Evolutionary conservation across 2,888 invertebrate species (phyloP), one percentile per base, ranked within the genome.

Genomic region (Nomada goodeniana): DNA sequence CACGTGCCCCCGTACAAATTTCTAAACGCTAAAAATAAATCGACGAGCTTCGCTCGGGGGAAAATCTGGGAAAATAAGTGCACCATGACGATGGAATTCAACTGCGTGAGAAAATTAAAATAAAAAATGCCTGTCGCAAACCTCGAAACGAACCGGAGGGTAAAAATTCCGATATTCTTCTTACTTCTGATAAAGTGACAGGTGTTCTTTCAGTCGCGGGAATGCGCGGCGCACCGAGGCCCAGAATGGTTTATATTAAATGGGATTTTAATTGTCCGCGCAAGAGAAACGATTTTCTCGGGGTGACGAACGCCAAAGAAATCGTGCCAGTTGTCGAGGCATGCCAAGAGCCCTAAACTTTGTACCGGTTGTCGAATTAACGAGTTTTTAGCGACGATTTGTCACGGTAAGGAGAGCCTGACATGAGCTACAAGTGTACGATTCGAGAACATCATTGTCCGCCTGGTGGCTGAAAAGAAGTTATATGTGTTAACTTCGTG

Each of bases 291-390:
- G 60, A 57, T 61, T 53, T 57, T 36, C 11, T 53, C 20, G 29
- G 20, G 61, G 20, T 36, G 36, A 47, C 60, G 36, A 50, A 53
- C 65, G 87, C 81, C 83, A 83, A 71, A 69, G 76, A 74, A 81
- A 74, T 72, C 29, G 76, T 82, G 88, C 87, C 87, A 87, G 81
- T 64, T 83, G 79, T 74, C 75, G 78, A 11, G 15, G 11, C 63
- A 59, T 55, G 76, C 78, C 84, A 82, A 76, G 70, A 74, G 60
- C 47, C 70, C 44, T 77, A 75, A 76, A 85, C 85, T 85, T 87
- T 82, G 87, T 67, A 47, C 60, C 59, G 59, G 36, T 44, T 36
- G 60, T 78, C 65, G 80, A 83, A 73, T 83, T 76, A 82, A 82
- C 57, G 82, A 72, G 68, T 70, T 59, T 59, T 74, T 23, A 11